Percentiles rank a stretch among this genome's conserved stretches.
phyloP scores from a whole-genome alignment of 1,140 invertebrate genomes.

The Drepana arcuata region DNA sequence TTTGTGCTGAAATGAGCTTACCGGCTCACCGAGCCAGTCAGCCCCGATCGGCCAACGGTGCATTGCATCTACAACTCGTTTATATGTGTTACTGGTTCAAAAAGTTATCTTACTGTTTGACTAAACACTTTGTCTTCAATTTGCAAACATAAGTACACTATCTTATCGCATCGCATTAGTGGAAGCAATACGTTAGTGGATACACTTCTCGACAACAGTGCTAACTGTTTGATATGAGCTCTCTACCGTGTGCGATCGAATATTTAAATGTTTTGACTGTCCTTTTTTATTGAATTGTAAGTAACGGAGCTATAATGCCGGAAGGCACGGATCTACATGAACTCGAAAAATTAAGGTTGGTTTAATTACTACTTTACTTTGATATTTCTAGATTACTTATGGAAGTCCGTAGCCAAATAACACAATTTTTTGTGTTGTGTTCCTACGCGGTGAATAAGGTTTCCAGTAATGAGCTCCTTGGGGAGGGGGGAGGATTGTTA shows the following conservation, averaged over 20 bases:
- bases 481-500: too few relatives aligned
- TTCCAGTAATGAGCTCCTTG: too few relatives aligned
- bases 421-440: too few relatives aligned
- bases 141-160: conserved; percentile 33
- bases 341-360: conserved; percentile 51
- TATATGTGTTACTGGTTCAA: too few relatives aligned
- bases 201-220: conserved; percentile 27
- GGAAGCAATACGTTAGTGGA: conserved; percentile 31
- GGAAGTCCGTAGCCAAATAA: too few relatives aligned
- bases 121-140: conserved; percentile 39
- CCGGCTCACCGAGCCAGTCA: conserved; percentile 8
- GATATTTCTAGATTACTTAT: too few relatives aligned
- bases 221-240: conserved; percentile 37
- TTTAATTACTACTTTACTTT: conserved; percentile 3
- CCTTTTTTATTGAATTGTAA: too few relatives aligned
- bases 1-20: conserved; percentile 16
- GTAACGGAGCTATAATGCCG: too few relatives aligned
- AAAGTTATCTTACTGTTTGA: conserved; percentile 26
- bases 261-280: too few relatives aligned
- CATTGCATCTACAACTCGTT: conserved; percentile 19
- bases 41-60: conserved; percentile 4
- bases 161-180: conserved; percentile 56
- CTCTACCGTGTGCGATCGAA: conserved; percentile 12
- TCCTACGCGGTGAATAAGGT: too few relatives aligned
- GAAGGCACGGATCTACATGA: conserved; percentile 45